A percentile compares a stretch with the other conserved stretches of the same genome.
Conservation (phyloP, 2,113 vertebrate species). For the Lycocorax pyrrhopterus region DNA sequence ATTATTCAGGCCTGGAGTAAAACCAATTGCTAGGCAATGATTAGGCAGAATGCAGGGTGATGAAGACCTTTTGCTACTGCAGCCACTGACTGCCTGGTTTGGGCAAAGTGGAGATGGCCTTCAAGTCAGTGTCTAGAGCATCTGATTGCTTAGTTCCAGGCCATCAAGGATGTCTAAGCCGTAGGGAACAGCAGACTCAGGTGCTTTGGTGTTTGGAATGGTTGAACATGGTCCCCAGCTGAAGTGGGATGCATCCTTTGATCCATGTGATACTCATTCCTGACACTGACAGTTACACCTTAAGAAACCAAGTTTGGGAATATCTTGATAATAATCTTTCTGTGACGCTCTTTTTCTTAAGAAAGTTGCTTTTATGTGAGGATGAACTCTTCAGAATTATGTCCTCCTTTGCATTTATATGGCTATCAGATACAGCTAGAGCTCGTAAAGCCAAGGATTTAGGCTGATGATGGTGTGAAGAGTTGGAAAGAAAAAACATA, state of each 20-base stretch:
- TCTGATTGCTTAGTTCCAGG: background rate
- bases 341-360: background rate
- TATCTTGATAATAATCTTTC: background rate
- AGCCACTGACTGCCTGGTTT: background rate
- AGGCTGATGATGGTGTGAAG: background rate
- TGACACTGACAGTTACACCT: background rate
- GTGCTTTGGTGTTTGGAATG: background rate
- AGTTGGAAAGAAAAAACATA: background rate
- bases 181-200: background rate
- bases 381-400: background rate
- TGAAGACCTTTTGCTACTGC: background rate
- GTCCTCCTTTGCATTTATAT: background rate
- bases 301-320: background rate
- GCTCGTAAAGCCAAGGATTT: background rate
- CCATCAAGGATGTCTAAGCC: background rate
- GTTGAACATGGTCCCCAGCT: background rate
- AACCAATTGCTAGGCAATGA: background rate
- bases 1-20: background rate
- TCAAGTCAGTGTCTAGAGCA: background rate
- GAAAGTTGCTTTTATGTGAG: background rate
- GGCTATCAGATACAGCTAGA: background rate
- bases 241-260: background rate
- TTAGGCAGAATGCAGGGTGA: background rate
- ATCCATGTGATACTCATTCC: background rate
- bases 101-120: background rate